These are phyloP conservation scores for Ochotona princeps DNA, from an alignment of 2,113 vertebrate species.

Conservation along the genomic window DNA sequence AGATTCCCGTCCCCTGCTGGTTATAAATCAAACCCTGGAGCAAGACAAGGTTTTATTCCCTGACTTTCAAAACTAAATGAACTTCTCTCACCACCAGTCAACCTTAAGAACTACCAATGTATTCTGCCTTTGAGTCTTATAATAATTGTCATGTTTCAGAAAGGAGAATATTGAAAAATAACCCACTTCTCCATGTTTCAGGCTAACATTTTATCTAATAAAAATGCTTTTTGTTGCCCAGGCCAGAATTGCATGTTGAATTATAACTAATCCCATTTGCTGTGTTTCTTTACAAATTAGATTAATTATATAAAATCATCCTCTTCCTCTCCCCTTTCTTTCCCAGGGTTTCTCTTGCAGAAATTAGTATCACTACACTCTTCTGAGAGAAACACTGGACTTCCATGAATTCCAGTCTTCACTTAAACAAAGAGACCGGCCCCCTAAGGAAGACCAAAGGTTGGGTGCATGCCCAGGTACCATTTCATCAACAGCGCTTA, in stretches of 20 bases:
- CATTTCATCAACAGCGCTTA: neutral
- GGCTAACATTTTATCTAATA: conserved; percentile 65
- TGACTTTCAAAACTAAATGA: conserved; percentile 44
- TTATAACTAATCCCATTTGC: conserved; percentile 59
- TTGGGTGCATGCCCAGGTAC: neutral
- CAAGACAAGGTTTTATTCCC: conserved; percentile 1
- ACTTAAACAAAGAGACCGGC: neutral
- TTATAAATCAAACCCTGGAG: conserved; percentile 38
- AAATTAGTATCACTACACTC: neutral
- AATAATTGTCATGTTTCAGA: conserved; percentile 61
- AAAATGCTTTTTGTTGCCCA: conserved; percentile 65
- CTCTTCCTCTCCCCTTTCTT: conserved; percentile 52
- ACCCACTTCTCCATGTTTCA: conserved; percentile 46
- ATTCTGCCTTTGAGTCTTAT: conserved; percentile 53
- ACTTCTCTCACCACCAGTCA: conserved; percentile 26
- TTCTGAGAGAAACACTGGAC: neutral
- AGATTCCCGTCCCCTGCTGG: neutral
- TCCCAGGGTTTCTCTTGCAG: conserved; percentile 41
- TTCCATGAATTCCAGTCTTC: neutral
- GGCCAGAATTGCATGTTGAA: conserved; percentile 63
- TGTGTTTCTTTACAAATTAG: conserved; percentile 68
- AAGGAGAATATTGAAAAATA: conserved; percentile 57
- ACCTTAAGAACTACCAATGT: conserved; percentile 44
- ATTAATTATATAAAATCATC: conserved; percentile 62
- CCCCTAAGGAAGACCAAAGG: neutral